These are phyloP conservation scores for Hypsibius dujardini DNA, from an alignment of 1,140 invertebrate species.

Conservation along the genomic window DNA sequence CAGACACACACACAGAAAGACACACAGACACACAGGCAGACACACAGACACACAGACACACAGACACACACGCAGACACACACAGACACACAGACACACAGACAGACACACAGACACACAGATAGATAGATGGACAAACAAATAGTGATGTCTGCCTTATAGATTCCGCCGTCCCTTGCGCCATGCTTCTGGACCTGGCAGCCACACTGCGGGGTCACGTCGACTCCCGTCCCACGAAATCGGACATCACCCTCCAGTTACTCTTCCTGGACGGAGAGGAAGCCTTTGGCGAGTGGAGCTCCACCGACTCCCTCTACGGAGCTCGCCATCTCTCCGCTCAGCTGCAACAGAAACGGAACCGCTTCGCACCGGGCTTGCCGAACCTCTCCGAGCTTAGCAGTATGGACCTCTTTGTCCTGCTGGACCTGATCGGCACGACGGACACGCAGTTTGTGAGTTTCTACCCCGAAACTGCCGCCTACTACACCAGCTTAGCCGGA, in stretches of 20 bases:
- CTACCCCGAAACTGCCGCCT: constrained; percentile 48
- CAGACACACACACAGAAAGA: too few species aligned
- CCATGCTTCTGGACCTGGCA: constrained; percentile 78
- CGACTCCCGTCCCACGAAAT: constrained; percentile 16
- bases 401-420: constrained; percentile 61
- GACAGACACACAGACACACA: too few species aligned
- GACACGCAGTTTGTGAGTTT: constrained; percentile 71
- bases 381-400: not conserved
- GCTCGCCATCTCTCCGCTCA: constrained; percentile 60
- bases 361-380: not conserved
- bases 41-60: too few species aligned
- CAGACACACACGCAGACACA: too few species aligned
- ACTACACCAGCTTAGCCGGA: constrained; percentile 33
- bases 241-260: constrained; percentile 65
- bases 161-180: constrained; percentile 93
- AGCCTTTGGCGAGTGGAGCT: constrained; percentile 70
- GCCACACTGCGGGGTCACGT: constrained; percentile 40
- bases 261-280: constrained; percentile 98
- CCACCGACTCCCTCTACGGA: constrained; percentile 81
- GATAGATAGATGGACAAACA: too few species aligned
- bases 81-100: too few species aligned
- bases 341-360: not conserved
- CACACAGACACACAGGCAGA: too few species aligned
- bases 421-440: constrained; percentile 74
- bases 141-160: too few species aligned